Conservation (phyloP, 2,113 vertebrate species). For the Emydura subglobosa region DNA sequence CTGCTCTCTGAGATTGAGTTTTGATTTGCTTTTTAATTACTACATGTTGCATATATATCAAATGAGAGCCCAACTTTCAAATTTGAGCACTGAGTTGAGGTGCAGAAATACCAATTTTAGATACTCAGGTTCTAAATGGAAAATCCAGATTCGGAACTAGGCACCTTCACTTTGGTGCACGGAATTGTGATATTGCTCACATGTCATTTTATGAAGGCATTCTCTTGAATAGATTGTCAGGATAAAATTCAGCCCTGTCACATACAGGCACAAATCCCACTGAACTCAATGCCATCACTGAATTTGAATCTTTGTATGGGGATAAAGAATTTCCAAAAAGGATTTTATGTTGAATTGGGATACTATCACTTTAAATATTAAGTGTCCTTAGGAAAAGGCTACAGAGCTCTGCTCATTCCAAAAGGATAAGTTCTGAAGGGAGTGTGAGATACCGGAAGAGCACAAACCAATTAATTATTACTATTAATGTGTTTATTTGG, state of each 20-base stretch:
- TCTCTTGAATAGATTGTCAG: background rate
- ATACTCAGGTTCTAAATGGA: background rate
- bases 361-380: background rate
- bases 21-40: background rate
- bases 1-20: background rate
- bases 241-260: background rate
- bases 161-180: background rate
- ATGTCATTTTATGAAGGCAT: background rate
- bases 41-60: background rate
- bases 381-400: background rate
- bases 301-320: background rate
- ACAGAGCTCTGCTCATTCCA: background rate
- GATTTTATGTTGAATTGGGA: background rate
- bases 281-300: slow-evolving; percentile 15
- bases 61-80: background rate
- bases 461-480: background rate
- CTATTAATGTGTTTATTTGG: too few relatives aligned
- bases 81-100: background rate
- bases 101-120: background rate
- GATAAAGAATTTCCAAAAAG: background rate
- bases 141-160: fast-evolving
- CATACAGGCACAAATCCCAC: background rate
- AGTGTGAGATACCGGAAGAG: background rate
- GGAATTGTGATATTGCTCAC: background rate
- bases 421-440: background rate